Percentiles rank a stretch among this genome's conserved stretches.
These are phyloP conservation scores for Mirza zaza DNA, from an alignment of 2,113 vertebrate genomes.

Conservation along the genomic window DNA sequence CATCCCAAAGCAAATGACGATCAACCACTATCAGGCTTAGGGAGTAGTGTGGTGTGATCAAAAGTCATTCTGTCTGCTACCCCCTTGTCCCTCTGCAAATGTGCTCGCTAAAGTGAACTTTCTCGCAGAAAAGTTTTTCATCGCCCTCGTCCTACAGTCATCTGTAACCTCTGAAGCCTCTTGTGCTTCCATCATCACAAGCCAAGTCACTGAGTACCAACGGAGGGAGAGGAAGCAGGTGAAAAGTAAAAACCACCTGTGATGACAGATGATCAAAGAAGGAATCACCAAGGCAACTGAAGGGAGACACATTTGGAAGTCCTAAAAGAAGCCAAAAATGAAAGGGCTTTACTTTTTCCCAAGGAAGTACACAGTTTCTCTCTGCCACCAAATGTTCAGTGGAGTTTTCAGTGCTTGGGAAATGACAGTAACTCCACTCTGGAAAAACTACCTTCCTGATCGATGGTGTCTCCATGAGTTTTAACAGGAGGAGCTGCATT, in stretches of 20 bases:
- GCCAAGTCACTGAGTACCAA: not conserved
- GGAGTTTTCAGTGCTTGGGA: slow-evolving; percentile 2
- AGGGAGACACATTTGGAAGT: slow-evolving; percentile 38
- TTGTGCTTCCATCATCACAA: not conserved
- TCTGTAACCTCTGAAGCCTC: not conserved
- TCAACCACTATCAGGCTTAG: not conserved
- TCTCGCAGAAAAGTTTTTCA: not conserved
- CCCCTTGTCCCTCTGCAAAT: not conserved
- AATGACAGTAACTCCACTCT: not conserved
- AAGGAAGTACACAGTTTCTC: slow-evolving; percentile 42
- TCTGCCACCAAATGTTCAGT: slow-evolving; percentile 51
- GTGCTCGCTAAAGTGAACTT: not conserved
- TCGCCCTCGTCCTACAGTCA: not conserved
- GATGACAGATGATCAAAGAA: slow-evolving; percentile 58
- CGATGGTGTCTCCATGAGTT: not conserved
- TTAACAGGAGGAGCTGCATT: not conserved
- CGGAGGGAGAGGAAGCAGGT: slow-evolving; percentile 30
- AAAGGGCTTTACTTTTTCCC: slow-evolving; percentile 44
- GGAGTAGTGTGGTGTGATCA: not conserved
- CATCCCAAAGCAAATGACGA: not conserved
- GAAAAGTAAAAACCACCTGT: slow-evolving; percentile 42
- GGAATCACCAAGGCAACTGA: slow-evolving; percentile 56
- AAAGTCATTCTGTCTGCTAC: not conserved
- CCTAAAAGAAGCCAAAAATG: slow-evolving; percentile 58
- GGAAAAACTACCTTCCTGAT: not conserved